Evolutionary conservation across 2,797 vertebrate genomes (phyloP), one percentile per base, ranked within the genome.

Genomic region (Capromys pilorides): DNA sequence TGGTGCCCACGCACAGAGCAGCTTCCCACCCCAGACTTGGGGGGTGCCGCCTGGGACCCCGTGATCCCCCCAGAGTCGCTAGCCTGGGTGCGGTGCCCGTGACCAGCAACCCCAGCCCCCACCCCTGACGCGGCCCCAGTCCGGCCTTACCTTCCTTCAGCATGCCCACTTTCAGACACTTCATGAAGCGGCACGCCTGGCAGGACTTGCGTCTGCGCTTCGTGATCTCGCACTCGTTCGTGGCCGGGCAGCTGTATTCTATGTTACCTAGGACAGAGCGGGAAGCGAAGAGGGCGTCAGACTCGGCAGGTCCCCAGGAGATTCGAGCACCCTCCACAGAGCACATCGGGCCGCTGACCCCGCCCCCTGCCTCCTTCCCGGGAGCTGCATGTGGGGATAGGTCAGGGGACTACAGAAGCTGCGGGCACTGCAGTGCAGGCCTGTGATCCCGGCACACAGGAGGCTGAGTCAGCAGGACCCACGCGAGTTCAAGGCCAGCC

Each of bases 131-230:
- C 8, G 10, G 54, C 77, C 49, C 19, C 31, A 4, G 96, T n/a
- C n/a, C n/a, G 45, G n/a, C 26, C 99, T 99, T 99, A 99, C 99
- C 99, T 99, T 99, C 99, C 98, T 99, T 99, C 98, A 99, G 99
- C 99, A 99, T 99, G 97, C 99, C 99, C 96, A 99, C 99, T 98
- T 99, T 99, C 97, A 99, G 99, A 99, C 99, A 99, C 98, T 99
- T 99, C 99, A 99, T 99, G 98, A 99, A 99, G 98, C 99, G 99
- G 98, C 99, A 99, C 96, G 99, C 99, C 98, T 99, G 99, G 99
- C 99, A 99, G 81, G 99, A 99, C 98, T 99, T 99, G 98, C 99
- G 99, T 98, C 99, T 99, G 97, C 99, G 99, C 98, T 99, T 99
- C 95, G 99, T 99, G 98, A 99, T 99, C 98, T 99, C 99, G 97